Base-by-base conservation (phyloP, 1,140 invertebrate genomes). In the Scaptomyza hsui region DNA sequence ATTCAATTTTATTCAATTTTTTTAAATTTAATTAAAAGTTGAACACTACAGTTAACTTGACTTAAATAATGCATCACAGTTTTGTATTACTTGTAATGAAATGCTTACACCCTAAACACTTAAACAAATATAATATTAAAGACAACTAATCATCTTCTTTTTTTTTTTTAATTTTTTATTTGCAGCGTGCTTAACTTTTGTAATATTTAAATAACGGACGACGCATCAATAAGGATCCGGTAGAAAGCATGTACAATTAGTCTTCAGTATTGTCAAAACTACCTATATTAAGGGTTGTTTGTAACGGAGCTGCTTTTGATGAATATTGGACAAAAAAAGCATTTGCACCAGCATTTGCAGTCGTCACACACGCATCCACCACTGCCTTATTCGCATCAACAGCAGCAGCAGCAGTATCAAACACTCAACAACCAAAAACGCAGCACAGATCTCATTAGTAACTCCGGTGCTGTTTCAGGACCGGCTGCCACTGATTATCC, bases 251-350 rank as follows among this genome's bases (percentile, higher is more conserved):
- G 69, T 52, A 47, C 35, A 60, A 71, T 75, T 83, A 83, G 78
- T 82, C 79, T 48, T 74, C 45, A 44, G 57, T 12, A 63, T 75
- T 19, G 65, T 79, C 55, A 75, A 29, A 68, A 56, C 53, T 49
- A 60, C 62, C 59, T 55, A 78, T 39, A 57, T 69, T 73, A 57
- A 77, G 35, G 37, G 59, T 70, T 70, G 59, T 56, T 74, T 37
- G 63, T 78, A 65, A 79, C 67, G 65, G 62, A 48, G 35, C 16
- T 44, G 47, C 42, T 57, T 80, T 83, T 83, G 72, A 83, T 83
- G 79, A 79, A 85, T 83, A 83, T 83, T 79, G 79, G 79, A 13
- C 79, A 79, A 62, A 76, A 85, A 44, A 85, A 83, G 72, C 76
- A 68, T 69, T 56, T 64, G 71, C 75, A 77, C 26, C 49, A 32